These are phyloP conservation scores for Phalacrocorax aristotelis DNA, from an alignment of 2,113 vertebrate genomes.

Conservation along the genomic window DNA sequence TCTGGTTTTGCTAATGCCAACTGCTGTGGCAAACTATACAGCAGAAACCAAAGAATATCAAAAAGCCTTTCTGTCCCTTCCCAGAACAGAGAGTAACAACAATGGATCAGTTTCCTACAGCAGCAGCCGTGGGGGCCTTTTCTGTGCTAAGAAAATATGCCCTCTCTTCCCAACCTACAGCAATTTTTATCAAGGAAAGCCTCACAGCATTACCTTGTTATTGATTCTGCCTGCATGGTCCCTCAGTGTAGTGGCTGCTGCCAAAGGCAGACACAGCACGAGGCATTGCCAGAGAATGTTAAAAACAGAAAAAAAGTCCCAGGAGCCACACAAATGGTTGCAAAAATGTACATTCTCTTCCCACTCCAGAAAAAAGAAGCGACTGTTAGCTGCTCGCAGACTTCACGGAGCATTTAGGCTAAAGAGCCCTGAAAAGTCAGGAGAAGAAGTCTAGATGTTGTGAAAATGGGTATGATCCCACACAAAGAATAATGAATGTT, in stretches of 20 bases:
- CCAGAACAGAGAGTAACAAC: not conserved
- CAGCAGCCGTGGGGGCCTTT: not conserved
- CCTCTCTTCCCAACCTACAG: not conserved
- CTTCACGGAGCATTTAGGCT: not conserved
- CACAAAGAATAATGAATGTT: not conserved
- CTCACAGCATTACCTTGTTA: not conserved
- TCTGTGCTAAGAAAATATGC: not conserved
- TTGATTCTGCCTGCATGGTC: constrained; percentile 32
- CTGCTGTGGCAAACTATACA: not conserved
- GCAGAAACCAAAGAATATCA: constrained; percentile 21
- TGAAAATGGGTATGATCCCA: not conserved
- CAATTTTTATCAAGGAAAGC: constrained; percentile 13
- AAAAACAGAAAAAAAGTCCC: constrained; percentile 24
- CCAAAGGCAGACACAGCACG: not conserved
- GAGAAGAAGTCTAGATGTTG: not conserved
- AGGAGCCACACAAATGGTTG: not conserved
- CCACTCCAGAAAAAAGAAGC: not conserved
- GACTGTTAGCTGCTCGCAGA: not conserved
- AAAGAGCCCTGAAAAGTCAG: constrained; percentile 2
- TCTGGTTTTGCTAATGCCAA: not conserved
- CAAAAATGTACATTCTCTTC: not conserved
- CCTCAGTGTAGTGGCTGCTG: not conserved
- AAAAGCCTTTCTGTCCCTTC: not conserved
- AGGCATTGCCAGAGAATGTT: constrained; percentile 5
- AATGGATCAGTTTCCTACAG: not conserved